A percentile compares a stretch with the other conserved stretches of the same genome.
phyloP scores from a whole-genome alignment of 2,888 invertebrate species.

The Drosophila robusta region DNA sequence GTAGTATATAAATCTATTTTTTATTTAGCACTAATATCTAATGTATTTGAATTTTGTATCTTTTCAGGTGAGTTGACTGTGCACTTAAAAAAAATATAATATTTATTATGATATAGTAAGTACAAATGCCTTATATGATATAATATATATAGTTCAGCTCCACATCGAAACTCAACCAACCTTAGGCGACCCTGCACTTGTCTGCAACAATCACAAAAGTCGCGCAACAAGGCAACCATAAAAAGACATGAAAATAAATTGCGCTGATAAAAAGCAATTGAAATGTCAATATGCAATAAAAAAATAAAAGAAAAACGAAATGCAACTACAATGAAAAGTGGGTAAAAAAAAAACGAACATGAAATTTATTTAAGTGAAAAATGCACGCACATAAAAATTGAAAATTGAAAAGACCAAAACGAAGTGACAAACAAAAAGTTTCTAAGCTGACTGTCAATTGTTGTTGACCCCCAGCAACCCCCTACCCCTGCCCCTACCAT shows the following conservation, averaged over 20 bases:
- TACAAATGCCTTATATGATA: neutral
- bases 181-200: slow-evolving; percentile 9
- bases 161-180: slow-evolving; percentile 36
- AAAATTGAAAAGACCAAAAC: slow-evolving; percentile 35
- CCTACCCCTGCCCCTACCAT: neutral
- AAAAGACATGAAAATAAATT: slow-evolving; percentile 54
- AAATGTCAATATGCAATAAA: slow-evolving; percentile 64
- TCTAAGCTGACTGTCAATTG: slow-evolving; percentile 36
- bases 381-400: slow-evolving; percentile 45
- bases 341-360: slow-evolving; percentile 17
- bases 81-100: neutral
- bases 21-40: slow-evolving; percentile 18
- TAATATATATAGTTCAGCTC: neutral
- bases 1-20: neutral
- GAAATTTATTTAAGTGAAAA: slow-evolving; percentile 50
- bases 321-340: neutral
- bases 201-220: slow-evolving; percentile 6
- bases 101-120: slow-evolving; percentile 9
- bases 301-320: slow-evolving; percentile 9
- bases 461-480: neutral
- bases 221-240: slow-evolving; percentile 21
- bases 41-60: slow-evolving; percentile 19
- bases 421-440: slow-evolving; percentile 38
- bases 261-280: slow-evolving; percentile 60
- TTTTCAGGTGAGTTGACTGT: slow-evolving; percentile 65